Percentiles rank a stretch among this genome's conserved stretches.
Evolutionary conservation across 2,113 vertebrate genomes (phyloP).

Genomic region (Bettongia penicillata): DNA sequence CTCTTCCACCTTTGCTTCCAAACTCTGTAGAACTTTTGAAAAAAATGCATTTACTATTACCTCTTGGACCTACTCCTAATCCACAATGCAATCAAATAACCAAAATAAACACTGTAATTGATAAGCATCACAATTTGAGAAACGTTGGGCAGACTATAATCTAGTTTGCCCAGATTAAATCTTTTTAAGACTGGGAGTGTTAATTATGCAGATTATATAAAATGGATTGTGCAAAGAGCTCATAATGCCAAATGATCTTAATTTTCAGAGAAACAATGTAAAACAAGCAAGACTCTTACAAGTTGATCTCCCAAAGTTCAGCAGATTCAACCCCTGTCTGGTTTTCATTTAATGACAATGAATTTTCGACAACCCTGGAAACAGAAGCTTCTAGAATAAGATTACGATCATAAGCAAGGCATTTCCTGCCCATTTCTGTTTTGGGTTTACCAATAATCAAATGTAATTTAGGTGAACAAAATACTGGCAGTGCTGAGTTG

Average conservation of each 20-base stretch:
- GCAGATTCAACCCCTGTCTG: neutral
- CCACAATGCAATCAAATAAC: constrained; percentile 27
- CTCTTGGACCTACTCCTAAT: constrained; percentile 1
- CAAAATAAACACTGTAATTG: neutral
- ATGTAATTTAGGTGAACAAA: constrained; percentile 51
- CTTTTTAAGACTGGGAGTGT: constrained; percentile 18
- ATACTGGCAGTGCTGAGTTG: constrained; percentile 55
- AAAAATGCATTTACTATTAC: neutral
- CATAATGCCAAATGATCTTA: constrained; percentile 22
- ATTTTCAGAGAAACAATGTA: constrained; percentile 44
- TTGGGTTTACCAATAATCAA: constrained; percentile 58
- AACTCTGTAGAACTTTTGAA: constrained; percentile 48
- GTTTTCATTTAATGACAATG: constrained; percentile 38
- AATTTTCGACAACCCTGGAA: constrained; percentile 33
- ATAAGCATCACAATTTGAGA: constrained; percentile 8
- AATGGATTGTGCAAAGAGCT: constrained; percentile 27
- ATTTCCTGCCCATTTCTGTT: constrained; percentile 62
- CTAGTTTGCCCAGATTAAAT: constrained; percentile 24
- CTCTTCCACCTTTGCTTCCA: constrained; percentile 27
- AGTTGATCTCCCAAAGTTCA: neutral
- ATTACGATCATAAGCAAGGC: constrained; percentile 18
- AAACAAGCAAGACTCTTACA: neutral
- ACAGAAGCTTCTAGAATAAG: constrained; percentile 24
- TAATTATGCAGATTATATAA: constrained; percentile 41
- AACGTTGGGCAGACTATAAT: neutral